phyloP scores from a whole-genome alignment of 2,113 vertebrate genomes.

The Apteryx owenii region DNA sequence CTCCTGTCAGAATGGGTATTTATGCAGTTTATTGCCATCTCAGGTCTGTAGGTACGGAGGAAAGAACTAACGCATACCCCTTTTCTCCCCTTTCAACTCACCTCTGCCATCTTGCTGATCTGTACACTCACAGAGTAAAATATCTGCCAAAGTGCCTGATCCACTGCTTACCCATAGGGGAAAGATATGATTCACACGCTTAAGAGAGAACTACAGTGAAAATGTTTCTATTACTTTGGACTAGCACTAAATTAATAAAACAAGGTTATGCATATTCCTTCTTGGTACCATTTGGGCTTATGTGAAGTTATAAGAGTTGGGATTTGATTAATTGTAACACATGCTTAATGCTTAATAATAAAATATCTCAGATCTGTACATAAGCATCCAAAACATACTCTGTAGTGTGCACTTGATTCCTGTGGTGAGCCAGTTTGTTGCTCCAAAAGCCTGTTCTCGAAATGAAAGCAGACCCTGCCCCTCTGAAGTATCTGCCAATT shows the following conservation, averaged over 20 bases:
- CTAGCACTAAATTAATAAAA: background rate
- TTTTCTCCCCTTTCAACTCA: background rate
- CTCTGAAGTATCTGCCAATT: background rate
- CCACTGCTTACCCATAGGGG: background rate
- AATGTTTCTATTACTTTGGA: background rate
- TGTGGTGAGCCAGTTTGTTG: background rate
- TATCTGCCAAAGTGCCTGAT: background rate
- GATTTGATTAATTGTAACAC: background rate
- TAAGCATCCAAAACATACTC: background rate
- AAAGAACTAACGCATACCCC: background rate
- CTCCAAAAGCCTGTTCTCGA: background rate
- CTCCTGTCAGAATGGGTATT: background rate
- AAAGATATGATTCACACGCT: background rate
- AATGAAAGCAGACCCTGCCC: background rate
- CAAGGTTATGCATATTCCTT: background rate
- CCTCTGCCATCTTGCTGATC: background rate
- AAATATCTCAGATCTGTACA: background rate
- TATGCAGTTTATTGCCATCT: background rate
- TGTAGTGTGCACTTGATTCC: rapidly evolving
- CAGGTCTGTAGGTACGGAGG: background rate
- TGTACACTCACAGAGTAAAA: background rate
- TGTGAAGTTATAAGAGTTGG: background rate
- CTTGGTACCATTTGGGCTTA: background rate
- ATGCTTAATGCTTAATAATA: background rate
- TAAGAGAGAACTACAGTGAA: background rate